phyloP scores from a whole-genome alignment of 2,888 invertebrate species.

The Caenorhabditis drosophilae region DNA sequence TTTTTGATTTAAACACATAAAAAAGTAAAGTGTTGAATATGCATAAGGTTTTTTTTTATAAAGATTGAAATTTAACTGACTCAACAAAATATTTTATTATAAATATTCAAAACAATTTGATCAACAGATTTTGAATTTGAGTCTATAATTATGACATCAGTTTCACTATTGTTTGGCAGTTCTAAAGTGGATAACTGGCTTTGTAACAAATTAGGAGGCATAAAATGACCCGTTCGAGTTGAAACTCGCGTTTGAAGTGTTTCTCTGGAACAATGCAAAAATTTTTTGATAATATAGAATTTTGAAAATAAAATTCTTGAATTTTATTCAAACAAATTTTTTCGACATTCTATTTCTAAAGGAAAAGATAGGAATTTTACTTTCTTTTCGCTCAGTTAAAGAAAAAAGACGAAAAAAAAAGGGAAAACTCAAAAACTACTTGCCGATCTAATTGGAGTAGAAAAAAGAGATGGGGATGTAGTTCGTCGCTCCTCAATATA shows the following conservation, averaged over 20 bases:
- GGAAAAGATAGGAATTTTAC: neutral
- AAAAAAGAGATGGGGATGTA: neutral
- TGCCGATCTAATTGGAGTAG: slow-evolving; percentile 5
- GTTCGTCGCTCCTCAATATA: slow-evolving; percentile 10
- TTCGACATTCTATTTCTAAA: too few species aligned
- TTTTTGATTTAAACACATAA: slow-evolving; percentile 1
- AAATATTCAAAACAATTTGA: slow-evolving; percentile 1
- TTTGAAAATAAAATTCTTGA: too few species aligned
- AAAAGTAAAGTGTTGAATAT: too few species aligned
- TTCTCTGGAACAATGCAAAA: slow-evolving; percentile 31
- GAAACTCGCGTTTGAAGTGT: slow-evolving; percentile 19
- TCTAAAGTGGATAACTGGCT: slow-evolving; percentile 29
- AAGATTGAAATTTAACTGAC: too few species aligned
- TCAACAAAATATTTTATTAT: too few species aligned
- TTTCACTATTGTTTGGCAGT: slow-evolving; percentile 12
- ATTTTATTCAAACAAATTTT: too few species aligned
- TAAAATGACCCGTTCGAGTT: slow-evolving; percentile 24
- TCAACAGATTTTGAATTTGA: slow-evolving; percentile 3
- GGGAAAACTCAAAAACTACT: slow-evolving; percentile 2
- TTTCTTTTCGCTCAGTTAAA: neutral
- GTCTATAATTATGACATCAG: slow-evolving; percentile 17
- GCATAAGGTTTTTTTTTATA: too few species aligned
- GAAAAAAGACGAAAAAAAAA: neutral
- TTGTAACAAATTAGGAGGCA: slow-evolving; percentile 18
- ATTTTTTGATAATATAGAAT: too few species aligned